Percentiles rank a stretch among this genome's conserved stretches.
These are phyloP conservation scores for Frankliniella fusca DNA, from an alignment of 2,888 invertebrate species.

Conservation along the genomic window DNA sequence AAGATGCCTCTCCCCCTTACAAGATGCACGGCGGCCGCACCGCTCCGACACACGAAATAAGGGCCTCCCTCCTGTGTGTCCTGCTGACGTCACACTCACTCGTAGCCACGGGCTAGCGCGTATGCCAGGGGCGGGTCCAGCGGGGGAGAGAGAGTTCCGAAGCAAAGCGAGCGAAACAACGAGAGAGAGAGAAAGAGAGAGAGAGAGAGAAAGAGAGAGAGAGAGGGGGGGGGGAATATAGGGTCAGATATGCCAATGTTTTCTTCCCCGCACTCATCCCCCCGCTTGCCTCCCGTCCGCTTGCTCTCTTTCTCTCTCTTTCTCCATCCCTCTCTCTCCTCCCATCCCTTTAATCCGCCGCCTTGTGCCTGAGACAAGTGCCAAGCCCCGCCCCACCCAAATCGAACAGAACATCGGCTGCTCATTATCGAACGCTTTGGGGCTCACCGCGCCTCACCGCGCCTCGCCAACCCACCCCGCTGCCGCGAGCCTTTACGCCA, in stretches of 20 bases:
- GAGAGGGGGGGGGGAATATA: too few relatives aligned
- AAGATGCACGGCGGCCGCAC: neutral
- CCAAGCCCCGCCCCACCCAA: neutral
- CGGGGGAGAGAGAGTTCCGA: too few relatives aligned
- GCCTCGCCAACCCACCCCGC: neutral
- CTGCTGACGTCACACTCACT: too few relatives aligned
- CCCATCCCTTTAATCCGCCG: neutral
- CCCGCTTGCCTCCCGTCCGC: neutral
- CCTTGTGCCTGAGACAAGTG: too few relatives aligned
- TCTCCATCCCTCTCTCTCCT: neutral
- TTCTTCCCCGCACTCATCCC: neutral
- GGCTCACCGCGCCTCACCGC: neutral
- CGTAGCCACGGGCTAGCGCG: too few relatives aligned
- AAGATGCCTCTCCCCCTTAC: neutral
- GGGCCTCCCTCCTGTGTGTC: too few relatives aligned
- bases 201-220: too few relatives aligned
- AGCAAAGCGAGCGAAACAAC: too few relatives aligned
- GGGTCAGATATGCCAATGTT: too few relatives aligned
- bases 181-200: too few relatives aligned
- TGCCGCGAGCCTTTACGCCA: neutral
- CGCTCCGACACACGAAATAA: neutral
- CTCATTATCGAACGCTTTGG: neutral
- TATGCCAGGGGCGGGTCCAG: too few relatives aligned
- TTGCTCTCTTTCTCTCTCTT: neutral
- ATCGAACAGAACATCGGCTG: slow-evolving; percentile 23